These are phyloP conservation scores for Caenorhabditis briggsae DNA, from an alignment of 1,140 invertebrate genomes.

Conservation along the genomic window DNA sequence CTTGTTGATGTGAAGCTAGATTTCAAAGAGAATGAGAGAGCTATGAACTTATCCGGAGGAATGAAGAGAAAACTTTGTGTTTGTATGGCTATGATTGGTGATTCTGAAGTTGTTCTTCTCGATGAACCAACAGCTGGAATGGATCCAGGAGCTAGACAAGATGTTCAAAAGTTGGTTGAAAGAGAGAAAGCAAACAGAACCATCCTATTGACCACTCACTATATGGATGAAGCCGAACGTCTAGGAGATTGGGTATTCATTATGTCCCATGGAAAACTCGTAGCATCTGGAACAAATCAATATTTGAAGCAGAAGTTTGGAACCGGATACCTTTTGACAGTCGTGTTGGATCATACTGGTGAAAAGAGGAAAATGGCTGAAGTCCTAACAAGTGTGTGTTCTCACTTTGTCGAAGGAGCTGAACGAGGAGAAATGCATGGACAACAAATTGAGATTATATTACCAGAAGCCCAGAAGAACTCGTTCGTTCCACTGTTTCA, in stretches of 20 bases:
- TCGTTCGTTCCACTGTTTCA: slow-evolving; percentile 59
- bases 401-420: background rate
- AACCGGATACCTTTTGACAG: slow-evolving; percentile 60
- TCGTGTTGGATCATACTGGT: slow-evolving; percentile 53
- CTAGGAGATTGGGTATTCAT: slow-evolving; percentile 81
- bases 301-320: slow-evolving; percentile 81
- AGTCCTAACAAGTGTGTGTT: slow-evolving; percentile 4
- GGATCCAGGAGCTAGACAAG: slow-evolving; percentile 80
- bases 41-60: slow-evolving; percentile 78
- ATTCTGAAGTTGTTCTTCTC: slow-evolving; percentile 79
- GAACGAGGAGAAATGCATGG: slow-evolving; percentile 60
- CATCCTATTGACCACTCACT: slow-evolving; percentile 80
- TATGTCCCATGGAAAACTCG: slow-evolving; percentile 82
- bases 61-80: slow-evolving; percentile 80
- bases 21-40: slow-evolving; percentile 42
- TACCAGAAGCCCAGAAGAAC: slow-evolving; percentile 51
- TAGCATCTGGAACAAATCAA: slow-evolving; percentile 82
- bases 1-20: slow-evolving; percentile 38
- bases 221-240: slow-evolving; percentile 81
- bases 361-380: slow-evolving; percentile 32
- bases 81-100: slow-evolving; percentile 80
- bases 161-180: slow-evolving; percentile 80
- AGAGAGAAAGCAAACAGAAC: slow-evolving; percentile 80
- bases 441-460: slow-evolving; percentile 60
- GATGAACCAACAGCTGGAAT: slow-evolving; percentile 82